Evolutionary conservation across 2,797 vertebrate genomes (phyloP), one percentile per base, ranked within the genome.

Genomic region (Leptatherina wallacei): DNA sequence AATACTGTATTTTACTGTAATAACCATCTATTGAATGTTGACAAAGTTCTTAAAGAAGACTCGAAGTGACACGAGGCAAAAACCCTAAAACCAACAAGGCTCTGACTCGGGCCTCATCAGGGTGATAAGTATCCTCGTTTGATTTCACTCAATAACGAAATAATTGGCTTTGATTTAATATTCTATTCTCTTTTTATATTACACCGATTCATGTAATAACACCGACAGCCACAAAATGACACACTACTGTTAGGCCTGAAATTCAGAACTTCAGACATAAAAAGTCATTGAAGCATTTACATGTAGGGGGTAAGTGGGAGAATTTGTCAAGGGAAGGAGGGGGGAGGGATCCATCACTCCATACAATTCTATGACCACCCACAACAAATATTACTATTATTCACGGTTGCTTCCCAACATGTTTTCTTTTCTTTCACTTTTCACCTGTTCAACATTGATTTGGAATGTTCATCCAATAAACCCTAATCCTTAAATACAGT

Each of bases 171-270:
- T 47, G 74, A 79, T 85, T 82, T 77, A 63, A 85, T 82, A 74
- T 74, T 78, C 61, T 83, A 35, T 83, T 74, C 75, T 83, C 62
- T 85, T 75, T 79, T 85, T 77, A 81, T 88, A 75, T 82, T 71
- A 93, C 91, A 90, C 74, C 77, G 77, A 91, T 71, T 90, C 78
- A 88, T 89, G 84, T 80, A 91, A 85, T 75, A 88, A 93, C 92
- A 90, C 69, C 80, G 66, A 93, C 88, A 87, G 85, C 86, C 88
- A 93, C 87, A 24, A 81, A 88, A 85, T 78, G 86, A 92, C 77
- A 84, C 84, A 88, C 72, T 57, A 73, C 49, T 33, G 54, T n/a
- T 24, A 85, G 77, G 82, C 83, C 88, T 73, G 80, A 84, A 89
- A 79, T 73, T 79, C 85, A 76, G 57, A 81, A 64, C 56, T 86